These are phyloP conservation scores for Pseudomyrmex pallidus DNA, from an alignment of 1,140 invertebrate species.

Conservation along the genomic window DNA sequence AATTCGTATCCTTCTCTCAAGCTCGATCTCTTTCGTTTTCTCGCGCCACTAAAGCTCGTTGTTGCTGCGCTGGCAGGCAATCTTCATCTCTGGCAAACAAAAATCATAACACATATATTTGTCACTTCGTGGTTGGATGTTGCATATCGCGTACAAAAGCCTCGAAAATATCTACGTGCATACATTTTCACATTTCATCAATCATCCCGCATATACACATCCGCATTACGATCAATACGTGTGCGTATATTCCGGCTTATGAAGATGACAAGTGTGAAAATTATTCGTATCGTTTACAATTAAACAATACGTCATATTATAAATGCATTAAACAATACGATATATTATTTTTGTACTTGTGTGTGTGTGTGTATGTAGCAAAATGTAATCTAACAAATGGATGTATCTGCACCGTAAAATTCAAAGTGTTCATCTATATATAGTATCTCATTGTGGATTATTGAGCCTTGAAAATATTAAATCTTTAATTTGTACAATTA, in stretches of 20 bases:
- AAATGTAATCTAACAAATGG: too few species aligned
- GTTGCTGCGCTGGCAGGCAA: conserved; percentile 51
- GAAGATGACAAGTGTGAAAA: conserved; percentile 45
- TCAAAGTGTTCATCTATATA: neutral
- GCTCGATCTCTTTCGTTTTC: conserved; percentile 30
- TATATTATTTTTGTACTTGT: neutral
- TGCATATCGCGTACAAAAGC: neutral
- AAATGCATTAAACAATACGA: conserved; percentile 13
- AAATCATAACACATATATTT: conserved; percentile 66
- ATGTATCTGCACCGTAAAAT: too few species aligned
- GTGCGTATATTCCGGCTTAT: conserved; percentile 5
- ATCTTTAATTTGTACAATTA: too few species aligned
- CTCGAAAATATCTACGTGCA: neutral
- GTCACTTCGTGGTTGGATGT: conserved; percentile 50
- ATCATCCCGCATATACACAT: conserved; percentile 15
- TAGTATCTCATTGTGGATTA: neutral
- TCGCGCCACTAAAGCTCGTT: conserved; percentile 45
- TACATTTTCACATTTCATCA: conserved; percentile 6
- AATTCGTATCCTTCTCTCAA: conserved; percentile 61
- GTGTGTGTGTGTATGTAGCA: too few species aligned
- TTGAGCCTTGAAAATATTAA: neutral
- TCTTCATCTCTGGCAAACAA: conserved; percentile 68
- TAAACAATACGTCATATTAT: conserved; percentile 32
- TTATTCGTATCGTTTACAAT: conserved; percentile 32
- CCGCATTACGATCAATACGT: conserved; percentile 42